phyloP scores from a whole-genome alignment of 2,888 invertebrate genomes.

The Linhomoeus sp. region DNA sequence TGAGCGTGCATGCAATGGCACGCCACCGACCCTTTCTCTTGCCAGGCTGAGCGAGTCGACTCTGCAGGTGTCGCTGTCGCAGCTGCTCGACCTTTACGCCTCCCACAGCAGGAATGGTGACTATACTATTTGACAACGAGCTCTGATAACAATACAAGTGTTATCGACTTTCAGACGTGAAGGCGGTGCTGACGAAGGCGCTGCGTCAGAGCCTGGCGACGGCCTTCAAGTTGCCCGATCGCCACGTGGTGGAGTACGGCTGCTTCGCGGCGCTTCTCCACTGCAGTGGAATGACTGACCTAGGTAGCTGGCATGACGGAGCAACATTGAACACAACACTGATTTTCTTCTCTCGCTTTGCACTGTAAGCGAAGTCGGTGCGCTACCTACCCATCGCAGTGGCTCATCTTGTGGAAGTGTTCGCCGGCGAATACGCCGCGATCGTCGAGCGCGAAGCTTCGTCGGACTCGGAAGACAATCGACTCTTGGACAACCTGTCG shows the following conservation, averaged over 20 bases:
- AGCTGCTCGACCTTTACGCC: constrained; percentile 59
- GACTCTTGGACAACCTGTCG: no score
- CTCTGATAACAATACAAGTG: constrained; percentile 1
- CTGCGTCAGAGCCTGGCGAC: constrained; percentile 49
- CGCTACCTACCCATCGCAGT: no score
- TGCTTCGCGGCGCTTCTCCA: constrained; percentile 62
- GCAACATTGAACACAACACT: no score
- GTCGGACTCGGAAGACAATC: no score
- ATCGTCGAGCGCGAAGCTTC: no score
- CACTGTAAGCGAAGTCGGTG: no score
- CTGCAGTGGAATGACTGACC: constrained; percentile 70
- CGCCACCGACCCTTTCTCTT: no score
- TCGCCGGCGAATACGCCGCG: no score
- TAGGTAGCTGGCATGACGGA: constrained; percentile 47
- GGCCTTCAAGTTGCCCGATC: constrained; percentile 44
- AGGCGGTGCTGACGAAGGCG: constrained; percentile 48
- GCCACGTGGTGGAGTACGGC: constrained; percentile 61
- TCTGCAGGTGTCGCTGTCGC: constrained; percentile 55
- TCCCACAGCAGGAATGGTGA: constrained; percentile 47
- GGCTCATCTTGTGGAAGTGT: no score
- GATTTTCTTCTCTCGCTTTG: no score
- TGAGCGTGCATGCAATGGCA: no score
- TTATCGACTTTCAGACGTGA: constrained; percentile 38
- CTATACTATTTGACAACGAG: not conserved
- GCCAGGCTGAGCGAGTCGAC: constrained; percentile 49